These are phyloP conservation scores for Pipistrellus nathusii DNA, from an alignment of 2,797 vertebrate genomes.

Conservation along the genomic window DNA sequence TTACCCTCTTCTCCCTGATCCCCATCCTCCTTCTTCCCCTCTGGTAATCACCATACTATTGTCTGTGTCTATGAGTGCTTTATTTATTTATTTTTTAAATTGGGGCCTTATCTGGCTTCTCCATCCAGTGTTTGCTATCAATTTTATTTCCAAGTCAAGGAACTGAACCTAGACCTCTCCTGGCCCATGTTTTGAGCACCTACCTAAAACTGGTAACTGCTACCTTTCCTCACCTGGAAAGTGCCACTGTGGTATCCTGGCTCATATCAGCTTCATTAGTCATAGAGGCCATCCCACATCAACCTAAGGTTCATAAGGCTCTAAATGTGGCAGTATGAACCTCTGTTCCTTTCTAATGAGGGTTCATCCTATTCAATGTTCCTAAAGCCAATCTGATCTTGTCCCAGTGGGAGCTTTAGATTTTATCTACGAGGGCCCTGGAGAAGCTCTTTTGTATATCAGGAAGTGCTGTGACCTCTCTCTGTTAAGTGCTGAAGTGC, in stretches of 20 bases:
- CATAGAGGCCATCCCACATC: not conserved
- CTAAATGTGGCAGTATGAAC: not conserved
- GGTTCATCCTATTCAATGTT: not conserved
- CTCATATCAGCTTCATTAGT: not conserved
- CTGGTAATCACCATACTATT: not conserved
- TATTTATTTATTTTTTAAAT: not conserved
- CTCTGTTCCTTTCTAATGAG: not conserved
- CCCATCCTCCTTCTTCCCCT: not conserved
- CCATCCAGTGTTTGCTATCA: not conserved
- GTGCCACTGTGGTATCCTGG: not conserved
- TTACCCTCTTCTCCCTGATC: not conserved
- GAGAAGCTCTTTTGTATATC: not conserved
- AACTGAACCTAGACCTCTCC: not conserved
- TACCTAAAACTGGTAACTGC: not conserved
- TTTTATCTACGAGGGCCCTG: not conserved
- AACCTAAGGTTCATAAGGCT: not conserved
- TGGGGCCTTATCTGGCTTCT: not conserved
- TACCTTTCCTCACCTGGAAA: not conserved
- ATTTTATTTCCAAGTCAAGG: slow-evolving; percentile 17
- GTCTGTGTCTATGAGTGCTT: not conserved
- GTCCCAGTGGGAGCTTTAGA: not conserved
- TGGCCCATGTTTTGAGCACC: not conserved
- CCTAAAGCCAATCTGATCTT: not conserved
- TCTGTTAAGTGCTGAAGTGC: not conserved
- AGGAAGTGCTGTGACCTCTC: not conserved